phyloP scores from a whole-genome alignment of 1,140 invertebrate genomes.

The Helicoverpa armigera region DNA sequence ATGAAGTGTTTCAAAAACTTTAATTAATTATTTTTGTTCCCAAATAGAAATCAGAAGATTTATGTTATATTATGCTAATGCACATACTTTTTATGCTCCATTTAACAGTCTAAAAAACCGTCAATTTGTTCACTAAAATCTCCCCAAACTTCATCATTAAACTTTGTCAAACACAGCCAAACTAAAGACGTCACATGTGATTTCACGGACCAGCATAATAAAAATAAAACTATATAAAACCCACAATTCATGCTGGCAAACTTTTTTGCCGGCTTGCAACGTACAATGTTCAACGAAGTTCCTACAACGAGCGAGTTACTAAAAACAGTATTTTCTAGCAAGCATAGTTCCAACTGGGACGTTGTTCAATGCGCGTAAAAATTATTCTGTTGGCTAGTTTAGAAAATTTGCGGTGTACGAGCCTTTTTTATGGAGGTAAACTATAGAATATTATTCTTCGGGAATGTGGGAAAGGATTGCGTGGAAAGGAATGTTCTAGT shows the following conservation, averaged over 20 bases:
- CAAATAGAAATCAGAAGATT: no score
- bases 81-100: not conserved
- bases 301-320: conserved; percentile 34
- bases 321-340: conserved; percentile 36
- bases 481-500: no score
- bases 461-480: no score
- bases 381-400: conserved; percentile 24
- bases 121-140: not conserved
- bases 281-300: conserved; percentile 34
- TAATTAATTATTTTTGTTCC: no score
- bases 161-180: not conserved
- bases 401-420: not conserved
- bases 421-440: not conserved
- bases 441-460: no score
- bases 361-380: conserved; percentile 7
- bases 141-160: not conserved
- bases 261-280: conserved; percentile 35
- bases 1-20: no score
- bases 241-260: conserved; percentile 30
- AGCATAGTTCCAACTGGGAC: conserved; percentile 37
- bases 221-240: conserved; percentile 12
- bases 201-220: conserved; percentile 11
- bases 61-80: no score
- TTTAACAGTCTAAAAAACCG: not conserved
- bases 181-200: not conserved